Evolutionary conservation across 2,113 vertebrate genomes (phyloP).

Genomic region (Paradisaea rubra): DNA sequence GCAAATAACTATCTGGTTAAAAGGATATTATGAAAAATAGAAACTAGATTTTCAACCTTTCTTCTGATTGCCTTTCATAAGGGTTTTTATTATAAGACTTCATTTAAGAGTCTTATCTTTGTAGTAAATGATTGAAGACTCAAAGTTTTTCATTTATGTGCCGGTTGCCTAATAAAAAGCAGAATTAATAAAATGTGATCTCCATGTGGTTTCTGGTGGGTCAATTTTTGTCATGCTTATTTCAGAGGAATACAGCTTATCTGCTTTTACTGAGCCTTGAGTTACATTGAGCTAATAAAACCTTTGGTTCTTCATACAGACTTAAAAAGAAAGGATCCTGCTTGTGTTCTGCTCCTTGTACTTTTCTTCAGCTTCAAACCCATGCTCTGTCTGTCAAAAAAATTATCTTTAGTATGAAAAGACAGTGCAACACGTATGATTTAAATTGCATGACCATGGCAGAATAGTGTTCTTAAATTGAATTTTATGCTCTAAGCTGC

Average conservation of each 20-base stretch:
- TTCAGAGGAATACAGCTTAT: not conserved
- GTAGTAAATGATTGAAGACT: not conserved
- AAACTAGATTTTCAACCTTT: not conserved
- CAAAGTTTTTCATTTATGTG: not conserved
- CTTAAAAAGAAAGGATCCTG: not conserved
- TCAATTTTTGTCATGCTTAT: not conserved
- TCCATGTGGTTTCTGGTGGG: not conserved
- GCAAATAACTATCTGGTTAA: not conserved
- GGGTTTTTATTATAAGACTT: not conserved
- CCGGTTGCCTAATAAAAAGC: not conserved
- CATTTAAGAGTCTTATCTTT: not conserved
- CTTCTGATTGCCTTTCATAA: not conserved
- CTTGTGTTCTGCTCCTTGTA: not conserved
- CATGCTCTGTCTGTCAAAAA: not conserved
- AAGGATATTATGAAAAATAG: not conserved
- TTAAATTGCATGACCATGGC: not conserved
- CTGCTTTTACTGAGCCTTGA: not conserved
- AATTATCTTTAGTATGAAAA: not conserved
- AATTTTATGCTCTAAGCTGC: not conserved
- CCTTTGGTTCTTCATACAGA: not conserved
- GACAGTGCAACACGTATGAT: not conserved
- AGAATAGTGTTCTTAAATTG: not conserved
- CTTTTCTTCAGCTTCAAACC: not conserved
- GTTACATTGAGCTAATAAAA: not conserved
- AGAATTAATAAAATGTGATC: not conserved